Evolutionary conservation across 1,140 invertebrate genomes (phyloP), one percentile per base, ranked within the genome.

Genomic region (Meloidogyne exigua): DNA sequence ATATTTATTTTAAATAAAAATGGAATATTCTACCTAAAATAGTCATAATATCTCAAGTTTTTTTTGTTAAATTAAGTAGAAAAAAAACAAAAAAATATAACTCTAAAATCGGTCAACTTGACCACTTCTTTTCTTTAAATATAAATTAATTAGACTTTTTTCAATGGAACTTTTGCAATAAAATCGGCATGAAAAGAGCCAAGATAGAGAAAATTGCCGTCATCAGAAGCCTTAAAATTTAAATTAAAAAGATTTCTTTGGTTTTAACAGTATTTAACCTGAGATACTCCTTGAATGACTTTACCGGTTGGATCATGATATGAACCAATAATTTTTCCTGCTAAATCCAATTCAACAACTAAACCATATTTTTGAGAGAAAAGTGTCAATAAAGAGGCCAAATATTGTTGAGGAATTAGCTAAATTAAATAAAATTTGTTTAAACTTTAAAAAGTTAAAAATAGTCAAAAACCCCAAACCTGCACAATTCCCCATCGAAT

Each of bases 231-330:
- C 80, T 82, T 0, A 78, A 82, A 75, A 28, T 12, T 18, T 4
- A 25, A 39, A 36, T 5, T 12, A 26, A 15, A 9, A 57, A 57
- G 7, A 39, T 72, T 72, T 72, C 2, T 72, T 0, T n/a, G n/a
- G n/a, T 23, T 84, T 76, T 67, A 88, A 83, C 18, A 80, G 84
- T 0, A 84, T 11, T 32, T 3, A 12, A 79, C 88, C 70, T 89
- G 88, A 67, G 88, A 88, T 9, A 88, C 82, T 62, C 83, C 80
- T 15, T 82, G 76, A n/a, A 88, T 77, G 2, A 81, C 74, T 32
- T 80, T 64, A 44, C 88, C 88, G 36, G 83, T 79, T 1, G 87
- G 85, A 77, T 89, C 89, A 64, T 89, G 89, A 36, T 87, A 82
- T 72, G 88, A 84, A 44, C 82, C 78, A 13, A 88, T 68, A 28